phyloP scores from a whole-genome alignment of 2,113 vertebrate species.

The Saccopteryx leptura region DNA sequence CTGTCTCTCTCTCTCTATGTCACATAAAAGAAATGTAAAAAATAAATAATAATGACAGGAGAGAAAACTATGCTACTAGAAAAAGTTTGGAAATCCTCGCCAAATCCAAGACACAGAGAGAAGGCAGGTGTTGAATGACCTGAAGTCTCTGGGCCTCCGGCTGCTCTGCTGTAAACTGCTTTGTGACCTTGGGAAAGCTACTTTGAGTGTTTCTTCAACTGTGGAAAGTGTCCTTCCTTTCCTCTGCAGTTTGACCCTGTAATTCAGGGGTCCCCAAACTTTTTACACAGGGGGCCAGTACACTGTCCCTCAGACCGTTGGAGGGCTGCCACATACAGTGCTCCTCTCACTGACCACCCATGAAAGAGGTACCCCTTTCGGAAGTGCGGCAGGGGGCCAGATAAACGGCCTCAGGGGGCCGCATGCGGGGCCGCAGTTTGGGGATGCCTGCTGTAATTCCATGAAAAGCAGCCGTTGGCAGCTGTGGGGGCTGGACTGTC shows the following conservation, averaged over 20 bases:
- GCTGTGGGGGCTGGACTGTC: neutral
- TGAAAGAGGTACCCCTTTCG: too few relatives aligned
- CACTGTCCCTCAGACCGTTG: too few relatives aligned
- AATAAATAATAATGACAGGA: neutral
- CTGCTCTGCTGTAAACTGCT: neutral
- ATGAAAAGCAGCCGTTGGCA: neutral
- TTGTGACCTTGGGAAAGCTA: neutral
- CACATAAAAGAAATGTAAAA: neutral
- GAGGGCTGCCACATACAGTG: too few relatives aligned
- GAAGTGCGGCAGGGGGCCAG: too few relatives aligned
- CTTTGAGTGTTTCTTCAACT: neutral
- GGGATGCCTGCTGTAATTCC: neutral
- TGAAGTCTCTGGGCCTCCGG: neutral
- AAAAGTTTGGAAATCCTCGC: neutral
- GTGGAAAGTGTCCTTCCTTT: neutral
- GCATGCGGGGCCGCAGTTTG: too few relatives aligned
- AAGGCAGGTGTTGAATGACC: neutral
- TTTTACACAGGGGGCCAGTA: too few relatives aligned
- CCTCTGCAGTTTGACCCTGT: neutral
- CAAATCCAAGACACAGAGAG: neutral
- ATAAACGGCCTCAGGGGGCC: too few relatives aligned
- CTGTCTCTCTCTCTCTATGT: too few relatives aligned
- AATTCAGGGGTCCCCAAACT: neutral
- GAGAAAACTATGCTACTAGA: neutral
- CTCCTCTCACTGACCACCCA: too few relatives aligned